phyloP scores from a whole-genome alignment of 2,797 vertebrate species.

The Enteromius thamalakanensis region DNA sequence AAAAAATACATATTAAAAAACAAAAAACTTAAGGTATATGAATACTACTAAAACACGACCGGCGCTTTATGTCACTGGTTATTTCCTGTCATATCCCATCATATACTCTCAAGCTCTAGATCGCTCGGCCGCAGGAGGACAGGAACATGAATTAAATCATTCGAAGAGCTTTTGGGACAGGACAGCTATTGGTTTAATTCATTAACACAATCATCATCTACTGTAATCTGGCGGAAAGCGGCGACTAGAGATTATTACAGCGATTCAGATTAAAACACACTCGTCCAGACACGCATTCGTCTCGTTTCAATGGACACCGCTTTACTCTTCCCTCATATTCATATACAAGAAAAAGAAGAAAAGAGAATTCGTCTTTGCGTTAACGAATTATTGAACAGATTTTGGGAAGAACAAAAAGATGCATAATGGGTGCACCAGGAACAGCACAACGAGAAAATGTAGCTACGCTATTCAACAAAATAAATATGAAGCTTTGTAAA shows the following conservation, averaged over 20 bases:
- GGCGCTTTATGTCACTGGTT: background rate
- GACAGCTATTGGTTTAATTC: slow-evolving; percentile 31
- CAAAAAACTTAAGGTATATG: background rate
- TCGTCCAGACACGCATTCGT: background rate
- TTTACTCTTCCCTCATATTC: background rate
- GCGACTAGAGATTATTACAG: slow-evolving; percentile 10
- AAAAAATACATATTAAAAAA: background rate
- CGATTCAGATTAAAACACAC: slow-evolving; percentile 18
- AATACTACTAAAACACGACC: background rate
- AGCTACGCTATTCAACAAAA: background rate
- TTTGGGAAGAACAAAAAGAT: background rate
- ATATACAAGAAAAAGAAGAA: background rate
- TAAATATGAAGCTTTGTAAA: background rate
- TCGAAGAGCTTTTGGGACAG: background rate
- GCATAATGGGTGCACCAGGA: background rate
- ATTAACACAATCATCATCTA: slow-evolving; percentile 33
- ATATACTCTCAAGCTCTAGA: too few species aligned
- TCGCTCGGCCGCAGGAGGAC: background rate
- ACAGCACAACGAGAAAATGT: background rate
- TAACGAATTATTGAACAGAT: too few species aligned
- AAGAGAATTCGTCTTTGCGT: too few species aligned
- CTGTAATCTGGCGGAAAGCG: slow-evolving; percentile 30
- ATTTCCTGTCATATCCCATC: background rate
- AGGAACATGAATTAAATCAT: background rate
- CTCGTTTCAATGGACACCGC: slow-evolving; percentile 50